Percentiles rank a stretch among this genome's conserved stretches.
Conservation (phyloP, 2,888 invertebrate species). For the Amiota communis region DNA sequence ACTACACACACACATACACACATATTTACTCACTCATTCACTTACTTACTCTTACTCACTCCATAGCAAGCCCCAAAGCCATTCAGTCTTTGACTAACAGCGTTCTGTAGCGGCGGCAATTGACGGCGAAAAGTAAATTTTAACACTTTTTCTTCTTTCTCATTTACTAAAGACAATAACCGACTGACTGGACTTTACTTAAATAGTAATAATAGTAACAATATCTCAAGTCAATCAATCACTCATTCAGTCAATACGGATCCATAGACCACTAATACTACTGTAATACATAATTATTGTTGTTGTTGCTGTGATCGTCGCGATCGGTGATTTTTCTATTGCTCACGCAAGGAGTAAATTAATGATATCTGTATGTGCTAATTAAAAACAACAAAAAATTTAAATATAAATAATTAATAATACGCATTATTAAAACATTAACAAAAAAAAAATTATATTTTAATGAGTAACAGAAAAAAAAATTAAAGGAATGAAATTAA, state of each 20-base stretch:
- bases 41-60: background rate
- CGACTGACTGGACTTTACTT: too few relatives aligned
- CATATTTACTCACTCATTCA: background rate
- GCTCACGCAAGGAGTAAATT: conserved; percentile 30
- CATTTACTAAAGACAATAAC: background rate
- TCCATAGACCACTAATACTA: too few relatives aligned
- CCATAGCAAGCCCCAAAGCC: background rate
- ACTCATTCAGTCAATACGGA: too few relatives aligned
- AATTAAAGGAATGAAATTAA: too few relatives aligned
- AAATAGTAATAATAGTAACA: too few relatives aligned
- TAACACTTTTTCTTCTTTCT: too few relatives aligned
- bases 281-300: conserved; percentile 27
- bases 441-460: too few relatives aligned
- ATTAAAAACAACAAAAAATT: background rate
- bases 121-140: background rate
- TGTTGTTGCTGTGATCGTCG: conserved; percentile 30
- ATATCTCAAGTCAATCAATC: too few relatives aligned
- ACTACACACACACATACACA: background rate
- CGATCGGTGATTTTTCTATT: conserved; percentile 37
- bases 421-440: too few relatives aligned
- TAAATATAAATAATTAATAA: too few relatives aligned
- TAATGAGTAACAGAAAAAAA: too few relatives aligned
- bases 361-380: background rate
- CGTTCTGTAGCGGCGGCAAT: conserved; percentile 49
- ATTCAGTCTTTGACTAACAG: conserved; percentile 63